Conservation (phyloP, 1,140 invertebrate species). For the Drosophila sucinea region DNA sequence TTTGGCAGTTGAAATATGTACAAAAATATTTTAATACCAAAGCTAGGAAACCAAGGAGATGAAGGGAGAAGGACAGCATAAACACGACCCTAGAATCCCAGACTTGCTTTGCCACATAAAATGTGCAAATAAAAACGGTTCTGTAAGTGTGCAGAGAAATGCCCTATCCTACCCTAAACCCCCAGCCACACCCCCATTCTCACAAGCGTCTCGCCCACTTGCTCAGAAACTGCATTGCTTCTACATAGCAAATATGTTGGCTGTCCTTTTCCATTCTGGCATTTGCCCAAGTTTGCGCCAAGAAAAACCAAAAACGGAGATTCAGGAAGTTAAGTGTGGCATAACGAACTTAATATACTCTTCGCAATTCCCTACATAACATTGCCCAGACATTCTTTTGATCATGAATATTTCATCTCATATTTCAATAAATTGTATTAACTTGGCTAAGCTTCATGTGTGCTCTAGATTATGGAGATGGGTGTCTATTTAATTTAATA, state of each 20-base stretch:
- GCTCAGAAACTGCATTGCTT: slow-evolving; percentile 50
- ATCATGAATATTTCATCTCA: too few species aligned
- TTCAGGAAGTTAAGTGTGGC: background rate
- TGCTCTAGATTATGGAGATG: too few species aligned
- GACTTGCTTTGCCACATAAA: slow-evolving; percentile 42
- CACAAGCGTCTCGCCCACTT: background rate
- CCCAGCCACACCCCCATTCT: background rate
- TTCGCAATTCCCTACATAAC: background rate
- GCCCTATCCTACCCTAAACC: too few species aligned
- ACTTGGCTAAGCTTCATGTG: too few species aligned
- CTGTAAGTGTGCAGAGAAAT: slow-evolving; percentile 48
- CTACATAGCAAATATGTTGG: slow-evolving; percentile 41
- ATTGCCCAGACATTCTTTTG: too few species aligned
- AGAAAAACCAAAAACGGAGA: background rate
- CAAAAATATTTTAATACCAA: slow-evolving; percentile 74
- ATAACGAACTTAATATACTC: background rate
- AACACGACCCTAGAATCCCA: slow-evolving; percentile 27
- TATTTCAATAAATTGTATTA: too few species aligned
- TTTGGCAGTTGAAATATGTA: slow-evolving; percentile 77
- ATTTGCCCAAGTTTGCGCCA: slow-evolving; percentile 52
- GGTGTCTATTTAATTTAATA: too few species aligned
- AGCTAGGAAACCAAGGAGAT: slow-evolving; percentile 3
- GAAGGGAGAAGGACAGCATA: background rate
- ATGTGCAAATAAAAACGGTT: slow-evolving; percentile 62
- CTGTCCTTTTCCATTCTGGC: slow-evolving; percentile 50